Evolutionary conservation across 2,113 vertebrate genomes (phyloP), one percentile per base, ranked within the genome.

Genomic region (Lepisosteus oculatus): DNA sequence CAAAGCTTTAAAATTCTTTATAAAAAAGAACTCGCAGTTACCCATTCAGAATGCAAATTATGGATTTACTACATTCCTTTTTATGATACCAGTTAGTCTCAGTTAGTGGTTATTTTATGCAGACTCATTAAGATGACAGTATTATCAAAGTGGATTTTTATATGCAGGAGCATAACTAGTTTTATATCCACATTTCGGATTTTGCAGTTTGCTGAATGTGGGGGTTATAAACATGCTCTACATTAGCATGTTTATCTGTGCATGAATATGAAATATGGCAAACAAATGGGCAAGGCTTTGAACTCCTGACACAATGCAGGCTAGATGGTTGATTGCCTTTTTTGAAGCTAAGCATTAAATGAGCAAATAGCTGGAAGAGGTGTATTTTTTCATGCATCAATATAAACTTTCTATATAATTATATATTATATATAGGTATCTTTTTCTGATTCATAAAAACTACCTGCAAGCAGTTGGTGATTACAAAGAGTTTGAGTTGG

Each of bases 61-160:
- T 70, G 55, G 65, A 43, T 44, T 44, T 9, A 45, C 45, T 43
- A 57, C 43, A 56, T 6, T 51, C 9, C 61, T 55, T 77, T 77
- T 78, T 71, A 75, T 67, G 65, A 56, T n/a, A 15, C 41, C 7
- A 55, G 71, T 83, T 76, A 78, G 70, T 74, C 69, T 70, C 69
- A 45, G 78, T 76, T 73, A 62, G 68, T 57, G 72, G 70, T n/a
- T 55, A 42, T 55, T 72, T 72, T 65, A 65, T 54, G 14, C 71
- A 63, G 73, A 66, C 74, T 79, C 69, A 67, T 77, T 76, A 77
- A 74, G 74, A 77, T 73, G 55, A 74, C 73, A 59, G 65, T 43
- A 44, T 70, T 67, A 69, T 81, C 72, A 71, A 68, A 59, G 70
- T 67, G 68, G 44, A n/a, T 55, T 51, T 43, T 51, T 51, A 51